Evolutionary conservation across 2,113 vertebrate genomes (phyloP).

Genomic region (Climacteris rufus): DNA sequence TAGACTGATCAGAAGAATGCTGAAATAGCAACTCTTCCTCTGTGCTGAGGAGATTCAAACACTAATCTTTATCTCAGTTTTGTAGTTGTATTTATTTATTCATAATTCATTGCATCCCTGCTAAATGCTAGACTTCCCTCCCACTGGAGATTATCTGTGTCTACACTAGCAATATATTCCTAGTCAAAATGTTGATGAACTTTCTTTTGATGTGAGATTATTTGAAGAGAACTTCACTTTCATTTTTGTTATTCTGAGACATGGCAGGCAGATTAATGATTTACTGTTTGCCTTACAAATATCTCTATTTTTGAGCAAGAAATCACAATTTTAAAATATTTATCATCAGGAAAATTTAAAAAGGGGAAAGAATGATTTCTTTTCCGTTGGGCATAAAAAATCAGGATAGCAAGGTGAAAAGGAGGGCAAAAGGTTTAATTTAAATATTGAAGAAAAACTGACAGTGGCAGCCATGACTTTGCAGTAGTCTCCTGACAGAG

Average conservation of each 20-base stretch:
- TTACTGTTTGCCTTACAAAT: background rate
- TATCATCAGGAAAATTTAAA: background rate
- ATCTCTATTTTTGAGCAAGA: background rate
- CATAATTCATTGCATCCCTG: background rate
- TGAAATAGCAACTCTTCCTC: background rate
- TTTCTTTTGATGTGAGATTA: background rate
- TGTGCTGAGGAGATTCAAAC: background rate
- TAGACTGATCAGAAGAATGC: slow-evolving; percentile 10
- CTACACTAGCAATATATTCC: background rate
- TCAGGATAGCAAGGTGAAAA: background rate
- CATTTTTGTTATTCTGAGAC: background rate
- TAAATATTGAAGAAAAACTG: background rate
- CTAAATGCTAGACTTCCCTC: background rate
- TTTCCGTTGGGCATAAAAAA: background rate
- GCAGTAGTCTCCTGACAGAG: background rate
- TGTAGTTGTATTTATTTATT: background rate
- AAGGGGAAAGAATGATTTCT: background rate
- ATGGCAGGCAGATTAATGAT: background rate
- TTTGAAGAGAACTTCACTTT: background rate
- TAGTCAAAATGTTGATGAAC: background rate
- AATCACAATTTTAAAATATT: background rate
- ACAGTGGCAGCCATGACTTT: background rate
- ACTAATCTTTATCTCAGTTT: background rate
- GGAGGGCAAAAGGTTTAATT: background rate
- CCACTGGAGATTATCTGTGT: background rate